phyloP scores from a whole-genome alignment of 2,113 vertebrate genomes.

The Cochlearius cochlearius region DNA sequence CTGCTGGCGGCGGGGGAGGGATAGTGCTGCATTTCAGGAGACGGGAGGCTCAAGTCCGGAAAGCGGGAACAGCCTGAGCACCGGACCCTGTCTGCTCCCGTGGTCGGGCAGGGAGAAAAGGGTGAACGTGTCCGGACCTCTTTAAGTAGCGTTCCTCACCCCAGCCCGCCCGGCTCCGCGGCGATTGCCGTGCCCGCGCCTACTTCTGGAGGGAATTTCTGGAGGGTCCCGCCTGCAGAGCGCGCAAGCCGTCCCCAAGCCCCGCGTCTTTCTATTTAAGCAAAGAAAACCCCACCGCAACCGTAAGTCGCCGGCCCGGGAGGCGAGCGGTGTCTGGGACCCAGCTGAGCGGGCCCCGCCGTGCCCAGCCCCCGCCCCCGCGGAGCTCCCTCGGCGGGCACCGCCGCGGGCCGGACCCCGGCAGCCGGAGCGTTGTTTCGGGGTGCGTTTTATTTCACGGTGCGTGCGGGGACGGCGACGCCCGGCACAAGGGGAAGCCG shows the following conservation, averaged over 20 bases:
- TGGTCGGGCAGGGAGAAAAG: background rate
- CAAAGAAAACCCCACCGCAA: background rate
- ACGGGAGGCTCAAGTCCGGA: conserved; percentile 30
- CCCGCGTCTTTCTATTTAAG: background rate
- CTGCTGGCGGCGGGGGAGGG: background rate
- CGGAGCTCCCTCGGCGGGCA: background rate
- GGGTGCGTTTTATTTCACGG: background rate
- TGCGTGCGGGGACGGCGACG: background rate
- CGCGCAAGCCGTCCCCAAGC: background rate
- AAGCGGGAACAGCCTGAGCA: conserved; percentile 16
- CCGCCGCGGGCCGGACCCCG: background rate
- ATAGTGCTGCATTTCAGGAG: background rate
- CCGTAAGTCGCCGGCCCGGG: background rate
- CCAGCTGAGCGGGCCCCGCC: background rate
- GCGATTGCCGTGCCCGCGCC: background rate
- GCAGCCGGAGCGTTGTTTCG: background rate
- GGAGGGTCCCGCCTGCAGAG: background rate
- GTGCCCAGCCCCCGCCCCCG: background rate
- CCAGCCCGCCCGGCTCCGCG: background rate
- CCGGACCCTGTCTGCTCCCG: background rate
- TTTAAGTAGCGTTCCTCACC: background rate
- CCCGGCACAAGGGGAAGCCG: too few species aligned
- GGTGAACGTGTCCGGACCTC: background rate
- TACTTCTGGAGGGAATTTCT: background rate
- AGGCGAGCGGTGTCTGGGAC: background rate